Evolutionary conservation across 2,797 vertebrate genomes (phyloP), one percentile per base, ranked within the genome.

Genomic region (Alfaro cultratus): DNA sequence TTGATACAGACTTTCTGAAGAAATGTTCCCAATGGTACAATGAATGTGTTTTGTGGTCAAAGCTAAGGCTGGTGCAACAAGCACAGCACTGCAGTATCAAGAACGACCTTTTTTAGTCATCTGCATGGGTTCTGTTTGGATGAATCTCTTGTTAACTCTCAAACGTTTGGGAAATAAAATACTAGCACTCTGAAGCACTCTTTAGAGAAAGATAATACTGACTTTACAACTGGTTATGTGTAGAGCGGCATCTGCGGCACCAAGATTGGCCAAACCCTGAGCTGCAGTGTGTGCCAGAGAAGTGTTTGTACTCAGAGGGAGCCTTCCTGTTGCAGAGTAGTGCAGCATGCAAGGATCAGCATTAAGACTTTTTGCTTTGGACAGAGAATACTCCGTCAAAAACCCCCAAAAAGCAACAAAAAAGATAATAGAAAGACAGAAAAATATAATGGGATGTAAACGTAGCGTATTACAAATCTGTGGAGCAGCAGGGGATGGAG

Each of bases 281-380:
- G 46, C 80, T 79, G 46, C 21, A 51, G n/a, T 21, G n/a, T 49
- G 73, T 74, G 76, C 79, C 83, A 79, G 74, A 51, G 6, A 74
- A 55, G 75, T 34, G 75, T 75, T 39, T 31, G 15, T 78, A 51
- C 90, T 87, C 88, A 81, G 84, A 29, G 0, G 81, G 81, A 80
- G 76, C 85, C 82, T 86, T 46, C 23, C 29, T 87, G 87, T 79
- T 76, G 36, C 23, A n/a, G 68, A 62, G 73, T 82, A 80, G 47
- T 82, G 64, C 88, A 84, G 88, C 73, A 26, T 73, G 87, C 74
- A 82, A 9, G 5, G 45, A 74, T 85, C 82, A 83, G 75, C 78
- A 84, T 82, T 87, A 80, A 89, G 83, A 89, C 75, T 79, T 89
- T 81, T 83, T 78, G 73, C 67, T 80, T 49, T 9, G 71, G 78